A percentile compares a stretch with the other conserved stretches of the same genome.
These are phyloP conservation scores for Sarcophaga bullata DNA, from an alignment of 1,140 invertebrate species.

Conservation along the genomic window DNA sequence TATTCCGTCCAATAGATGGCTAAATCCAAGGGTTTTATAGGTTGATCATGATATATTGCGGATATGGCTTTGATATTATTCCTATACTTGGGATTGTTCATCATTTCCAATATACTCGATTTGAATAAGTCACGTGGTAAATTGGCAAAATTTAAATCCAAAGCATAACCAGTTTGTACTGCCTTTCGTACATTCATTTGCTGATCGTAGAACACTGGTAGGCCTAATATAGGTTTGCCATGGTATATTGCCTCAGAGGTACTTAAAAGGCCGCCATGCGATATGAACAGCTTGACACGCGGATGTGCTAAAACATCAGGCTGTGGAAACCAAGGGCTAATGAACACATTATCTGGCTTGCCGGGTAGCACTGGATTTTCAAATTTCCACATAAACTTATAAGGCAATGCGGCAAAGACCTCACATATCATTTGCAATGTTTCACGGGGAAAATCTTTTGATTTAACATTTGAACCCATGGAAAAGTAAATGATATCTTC, in stretches of 20 bases:
- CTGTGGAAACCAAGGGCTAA: constrained; percentile 77
- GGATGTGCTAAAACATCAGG: constrained; percentile 76
- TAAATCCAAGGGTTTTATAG: constrained; percentile 71
- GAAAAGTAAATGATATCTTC: constrained; percentile 77
- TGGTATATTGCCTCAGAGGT: constrained; percentile 78
- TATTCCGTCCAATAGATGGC: constrained; percentile 79
- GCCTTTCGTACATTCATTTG: constrained; percentile 68
- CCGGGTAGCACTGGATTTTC: constrained; percentile 68
- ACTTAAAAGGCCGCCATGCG: constrained; percentile 77
- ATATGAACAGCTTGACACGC: constrained; percentile 77
- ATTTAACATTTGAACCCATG: constrained; percentile 73
- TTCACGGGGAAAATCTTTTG: constrained; percentile 67
- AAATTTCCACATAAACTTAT: constrained; percentile 71
- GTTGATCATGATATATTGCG: constrained; percentile 68
- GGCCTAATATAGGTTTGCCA: constrained; percentile 75
- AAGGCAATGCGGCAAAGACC: constrained; percentile 67
- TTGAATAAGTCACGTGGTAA: constrained; percentile 58
- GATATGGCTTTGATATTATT: constrained; percentile 50
- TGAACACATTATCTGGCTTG: constrained; percentile 72
- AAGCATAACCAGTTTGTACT: constrained; percentile 66
- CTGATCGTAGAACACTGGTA: constrained; percentile 78
- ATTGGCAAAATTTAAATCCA: constrained; percentile 49
- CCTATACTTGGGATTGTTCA: constrained; percentile 49
- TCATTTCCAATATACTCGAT: constrained; percentile 41
- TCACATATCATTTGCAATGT: constrained; percentile 67